Evolutionary conservation across 1,140 invertebrate genomes (phyloP), one percentile per base, ranked within the genome.

Genomic region (Callitettix versicolor): DNA sequence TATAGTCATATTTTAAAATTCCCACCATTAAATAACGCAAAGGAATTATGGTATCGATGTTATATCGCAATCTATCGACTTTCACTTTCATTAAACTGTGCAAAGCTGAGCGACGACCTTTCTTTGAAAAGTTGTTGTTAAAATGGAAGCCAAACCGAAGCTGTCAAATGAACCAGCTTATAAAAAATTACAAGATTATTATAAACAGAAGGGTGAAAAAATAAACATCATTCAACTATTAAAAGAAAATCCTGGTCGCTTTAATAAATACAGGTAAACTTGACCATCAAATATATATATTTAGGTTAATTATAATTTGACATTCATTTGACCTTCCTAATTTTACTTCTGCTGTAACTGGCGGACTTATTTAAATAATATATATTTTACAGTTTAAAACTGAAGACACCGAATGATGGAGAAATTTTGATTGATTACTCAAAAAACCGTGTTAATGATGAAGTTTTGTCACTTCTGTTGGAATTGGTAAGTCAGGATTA

Each of bases 401-500:
- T 95, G 21, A 61, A 74, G 12, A 91, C 88, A 6, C 86, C 87
- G 30, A 74, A 82, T 56, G 88, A 92, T 79, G 90, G 90, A 17
- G 80, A 87, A 2, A 89, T 99, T 66, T 75, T 98, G 21, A 63
- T 92, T 58, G 96, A 99, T 74, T 99, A 87, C 71, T 99, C 95
- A 11, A 99, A 99, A 72, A 99, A 99, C 72, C 76, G 93, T 15
- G 77, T 98, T 50, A 83, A 90, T 66, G 79, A 86, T 17, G 80
- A 86, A 60, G 79, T 83, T 1, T 74, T 95, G 59, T 66, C 75
- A 3, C 65, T 88, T 7, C 76, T 99, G 4, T 71, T 97, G 46
- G 75, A 89, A 42, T 71, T 98, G 75, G 85, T 86, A 74, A 69
- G 70, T 63, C 58, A 30, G 9, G 9, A 30, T 30, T 30, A 30